Evolutionary conservation across 2,113 vertebrate species (phyloP).

Genomic region (Stegastes partitus): DNA sequence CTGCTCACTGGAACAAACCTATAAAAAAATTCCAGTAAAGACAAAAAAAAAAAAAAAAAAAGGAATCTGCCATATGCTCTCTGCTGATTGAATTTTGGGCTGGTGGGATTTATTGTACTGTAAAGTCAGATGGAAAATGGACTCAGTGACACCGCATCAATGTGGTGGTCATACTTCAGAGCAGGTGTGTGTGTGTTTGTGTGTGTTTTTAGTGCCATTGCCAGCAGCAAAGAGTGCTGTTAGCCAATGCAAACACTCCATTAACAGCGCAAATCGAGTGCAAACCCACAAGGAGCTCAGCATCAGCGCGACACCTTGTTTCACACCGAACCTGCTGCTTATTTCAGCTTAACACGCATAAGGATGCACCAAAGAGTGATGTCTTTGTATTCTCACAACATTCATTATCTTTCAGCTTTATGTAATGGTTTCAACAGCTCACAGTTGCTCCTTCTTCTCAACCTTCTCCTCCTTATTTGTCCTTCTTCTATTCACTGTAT

Average conservation of each 20-base stretch:
- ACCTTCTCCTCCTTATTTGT: too few species aligned
- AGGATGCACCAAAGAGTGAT: too few species aligned
- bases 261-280: constrained; percentile 52
- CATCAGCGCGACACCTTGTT: constrained; percentile 6
- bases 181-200: constrained; percentile 24
- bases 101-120: constrained; percentile 35
- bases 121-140: constrained; percentile 64
- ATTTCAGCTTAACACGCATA: not conserved
- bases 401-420: too few species aligned
- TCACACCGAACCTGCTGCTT: not conserved
- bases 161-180: constrained; percentile 46
- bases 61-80: not conserved
- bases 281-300: constrained; percentile 13
- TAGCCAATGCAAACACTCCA: constrained; percentile 45
- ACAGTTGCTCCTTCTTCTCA: too few species aligned
- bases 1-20: constrained; percentile 24
- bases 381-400: too few species aligned
- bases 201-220: constrained; percentile 21
- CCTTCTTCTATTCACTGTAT: too few species aligned
- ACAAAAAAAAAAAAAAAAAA: constrained; percentile 1
- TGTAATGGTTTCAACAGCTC: too few species aligned
- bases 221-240: constrained; percentile 35
- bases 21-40: constrained; percentile 8
- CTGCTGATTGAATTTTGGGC: constrained; percentile 59
- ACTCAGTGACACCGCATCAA: constrained; percentile 17